Percentiles rank a stretch among this genome's conserved stretches.
Evolutionary conservation across 2,888 invertebrate species (phyloP).

Genomic region (Altica lythri): DNA sequence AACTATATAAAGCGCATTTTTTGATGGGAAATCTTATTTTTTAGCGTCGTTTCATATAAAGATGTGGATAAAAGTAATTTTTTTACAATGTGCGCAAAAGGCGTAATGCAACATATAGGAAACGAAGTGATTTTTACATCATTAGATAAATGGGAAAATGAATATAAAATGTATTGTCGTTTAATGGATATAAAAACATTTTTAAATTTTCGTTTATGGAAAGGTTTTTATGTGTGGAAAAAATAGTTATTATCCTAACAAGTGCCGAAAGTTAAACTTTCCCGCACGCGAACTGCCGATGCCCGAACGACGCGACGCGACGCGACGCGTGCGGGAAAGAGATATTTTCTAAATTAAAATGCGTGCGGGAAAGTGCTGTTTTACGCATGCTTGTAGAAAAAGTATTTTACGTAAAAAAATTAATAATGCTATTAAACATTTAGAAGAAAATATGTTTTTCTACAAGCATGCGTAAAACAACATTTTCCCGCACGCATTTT

Average conservation of each 20-base stretch:
- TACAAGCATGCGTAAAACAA: too few species aligned
- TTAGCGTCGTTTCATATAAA: slow-evolving; percentile 72
- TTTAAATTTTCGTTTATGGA: slow-evolving; percentile 72
- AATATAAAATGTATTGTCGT: slow-evolving; percentile 78
- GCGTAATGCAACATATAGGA: slow-evolving; percentile 75
- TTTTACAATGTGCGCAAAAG: slow-evolving; percentile 80
- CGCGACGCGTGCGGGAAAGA: too few species aligned
- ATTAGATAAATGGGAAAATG: slow-evolving; percentile 78
- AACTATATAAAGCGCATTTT: too few species aligned
- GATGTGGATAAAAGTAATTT: slow-evolving; percentile 71
- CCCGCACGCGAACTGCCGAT: too few species aligned
- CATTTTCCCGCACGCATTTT: too few species aligned
- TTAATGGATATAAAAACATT: slow-evolving; percentile 77
- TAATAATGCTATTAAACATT: slow-evolving; percentile 61
- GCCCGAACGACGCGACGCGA: too few species aligned
- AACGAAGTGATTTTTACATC: slow-evolving; percentile 80
- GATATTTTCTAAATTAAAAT: too few species aligned
- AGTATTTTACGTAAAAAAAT: slow-evolving; percentile 71
- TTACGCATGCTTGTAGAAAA: too few species aligned
- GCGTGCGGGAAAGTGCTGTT: too few species aligned
- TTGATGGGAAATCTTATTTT: slow-evolving; percentile 15
- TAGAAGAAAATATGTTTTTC: slow-evolving; percentile 75
- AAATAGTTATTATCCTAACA: too few species aligned
- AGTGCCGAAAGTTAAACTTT: too few species aligned
- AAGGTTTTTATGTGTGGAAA: slow-evolving; percentile 56